A percentile compares a stretch with the other conserved stretches of the same genome.
Conservation (phyloP, 2,888 invertebrate genomes). For the Hylaea fasciaria region DNA sequence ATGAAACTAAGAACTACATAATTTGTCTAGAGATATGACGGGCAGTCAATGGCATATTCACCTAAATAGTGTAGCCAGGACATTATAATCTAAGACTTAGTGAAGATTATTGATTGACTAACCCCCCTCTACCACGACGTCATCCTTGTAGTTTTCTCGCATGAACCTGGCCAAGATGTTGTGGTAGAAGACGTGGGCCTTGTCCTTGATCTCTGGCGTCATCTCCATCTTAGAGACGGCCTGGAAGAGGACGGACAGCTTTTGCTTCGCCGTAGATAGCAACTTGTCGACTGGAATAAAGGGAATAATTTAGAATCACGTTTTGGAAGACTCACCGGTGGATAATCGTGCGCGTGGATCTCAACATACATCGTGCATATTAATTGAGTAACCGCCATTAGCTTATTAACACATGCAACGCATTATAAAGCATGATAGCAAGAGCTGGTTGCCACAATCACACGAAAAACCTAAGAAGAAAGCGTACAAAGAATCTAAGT, state of each 20-base stretch:
- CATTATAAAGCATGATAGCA: no score
- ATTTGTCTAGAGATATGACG: no score
- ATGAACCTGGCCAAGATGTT: conserved; percentile 71
- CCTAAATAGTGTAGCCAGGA: no score
- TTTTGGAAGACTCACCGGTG: no score
- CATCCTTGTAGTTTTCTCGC: conserved; percentile 75
- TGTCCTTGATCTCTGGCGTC: conserved; percentile 57
- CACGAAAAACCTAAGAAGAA: no score
- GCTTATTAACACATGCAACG: no score
- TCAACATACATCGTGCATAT: not conserved
- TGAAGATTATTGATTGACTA: conserved; percentile 15
- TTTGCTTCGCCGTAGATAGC: conserved; percentile 64
- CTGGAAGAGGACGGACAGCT: conserved; percentile 66
- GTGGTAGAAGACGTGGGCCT: conserved; percentile 73
- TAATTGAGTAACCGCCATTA: not conserved
- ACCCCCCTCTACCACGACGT: conserved; percentile 75
- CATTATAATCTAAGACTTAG: no score
- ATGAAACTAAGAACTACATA: no score
- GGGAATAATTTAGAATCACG: not conserved
- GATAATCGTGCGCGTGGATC: no score
- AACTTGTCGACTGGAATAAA: conserved; percentile 70
- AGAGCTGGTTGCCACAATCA: no score
- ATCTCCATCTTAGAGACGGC: conserved; percentile 75
- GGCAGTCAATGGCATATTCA: no score
- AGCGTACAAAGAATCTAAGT: no score